Percentiles rank a stretch among this genome's conserved stretches.
Conservation (phyloP, 1,140 invertebrate genomes). For the Brachionus angularis region DNA sequence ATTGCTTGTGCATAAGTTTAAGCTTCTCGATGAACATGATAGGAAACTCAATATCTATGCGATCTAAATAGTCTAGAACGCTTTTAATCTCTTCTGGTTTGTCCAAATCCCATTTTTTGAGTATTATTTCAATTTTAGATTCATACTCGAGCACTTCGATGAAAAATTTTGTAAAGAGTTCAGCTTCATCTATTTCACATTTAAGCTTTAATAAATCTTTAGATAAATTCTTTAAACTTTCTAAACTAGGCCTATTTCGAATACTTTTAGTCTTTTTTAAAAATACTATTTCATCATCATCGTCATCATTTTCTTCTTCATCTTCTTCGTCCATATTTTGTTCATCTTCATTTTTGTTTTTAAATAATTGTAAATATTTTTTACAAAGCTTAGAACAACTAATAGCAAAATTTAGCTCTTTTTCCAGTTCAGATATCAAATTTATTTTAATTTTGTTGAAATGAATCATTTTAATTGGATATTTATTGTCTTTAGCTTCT, state of each 20-base stretch:
- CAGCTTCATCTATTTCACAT: conserved; percentile 8
- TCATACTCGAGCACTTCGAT: not conserved
- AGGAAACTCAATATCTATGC: conserved; percentile 22
- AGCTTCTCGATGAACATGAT: not conserved
- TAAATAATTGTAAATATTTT: conserved; percentile 4
- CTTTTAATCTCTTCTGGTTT: not conserved
- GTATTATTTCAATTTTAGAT: not conserved
- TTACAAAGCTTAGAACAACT: not conserved
- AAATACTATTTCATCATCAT: conserved; percentile 6
- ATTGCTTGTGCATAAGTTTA: not conserved
- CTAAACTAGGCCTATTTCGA: not conserved
- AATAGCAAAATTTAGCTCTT: not conserved
- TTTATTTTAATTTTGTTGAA: not conserved
- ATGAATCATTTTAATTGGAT: not conserved
- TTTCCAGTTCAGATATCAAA: not conserved
- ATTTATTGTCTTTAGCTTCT: conserved; percentile 30
- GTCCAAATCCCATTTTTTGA: conserved; percentile 21
- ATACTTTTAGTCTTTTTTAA: not conserved
- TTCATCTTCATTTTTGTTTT: not conserved
- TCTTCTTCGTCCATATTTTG: not conserved
- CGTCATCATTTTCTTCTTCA: not conserved
- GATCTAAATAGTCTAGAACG: not conserved
- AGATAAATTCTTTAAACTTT: not conserved
- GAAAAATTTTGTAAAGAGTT: not conserved
- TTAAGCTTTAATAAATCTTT: not conserved